These are phyloP conservation scores for Corythornis cristatus DNA, from an alignment of 2,113 vertebrate genomes.

Conservation along the genomic window DNA sequence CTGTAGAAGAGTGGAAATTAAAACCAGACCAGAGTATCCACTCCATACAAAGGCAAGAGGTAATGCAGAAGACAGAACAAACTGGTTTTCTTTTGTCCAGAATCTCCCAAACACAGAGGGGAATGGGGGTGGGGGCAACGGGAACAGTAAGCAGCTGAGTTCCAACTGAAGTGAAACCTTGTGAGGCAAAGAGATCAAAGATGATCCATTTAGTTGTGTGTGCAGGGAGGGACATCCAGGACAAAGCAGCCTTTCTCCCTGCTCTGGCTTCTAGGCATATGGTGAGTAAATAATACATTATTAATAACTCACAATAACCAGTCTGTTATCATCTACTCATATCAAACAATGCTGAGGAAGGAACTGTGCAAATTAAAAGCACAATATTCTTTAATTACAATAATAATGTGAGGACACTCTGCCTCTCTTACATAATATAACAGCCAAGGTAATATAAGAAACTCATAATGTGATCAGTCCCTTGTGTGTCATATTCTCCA, in stretches of 20 bases:
- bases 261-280: background rate
- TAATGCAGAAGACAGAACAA: background rate
- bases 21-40: constrained; percentile 21
- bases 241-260: background rate
- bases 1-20: background rate
- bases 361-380: constrained; percentile 38
- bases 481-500: background rate
- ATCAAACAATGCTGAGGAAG: constrained; percentile 43
- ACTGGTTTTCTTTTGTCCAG: background rate
- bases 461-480: background rate
- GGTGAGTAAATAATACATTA: background rate
- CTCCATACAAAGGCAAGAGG: background rate
- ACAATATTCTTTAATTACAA: constrained; percentile 46
- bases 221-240: background rate
- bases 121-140: background rate
- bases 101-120: background rate
- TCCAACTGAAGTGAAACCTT: background rate
- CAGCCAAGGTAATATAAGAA: background rate
- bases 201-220: background rate
- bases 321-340: background rate
- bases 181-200: background rate
- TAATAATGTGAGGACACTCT: background rate
- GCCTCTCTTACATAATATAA: background rate
- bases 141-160: background rate
- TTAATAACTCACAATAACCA: constrained; percentile 53